Percentiles rank a stretch among this genome's conserved stretches.
These are phyloP conservation scores for Drosophila sucinea DNA, from an alignment of 1,140 invertebrate species.

Conservation along the genomic window DNA sequence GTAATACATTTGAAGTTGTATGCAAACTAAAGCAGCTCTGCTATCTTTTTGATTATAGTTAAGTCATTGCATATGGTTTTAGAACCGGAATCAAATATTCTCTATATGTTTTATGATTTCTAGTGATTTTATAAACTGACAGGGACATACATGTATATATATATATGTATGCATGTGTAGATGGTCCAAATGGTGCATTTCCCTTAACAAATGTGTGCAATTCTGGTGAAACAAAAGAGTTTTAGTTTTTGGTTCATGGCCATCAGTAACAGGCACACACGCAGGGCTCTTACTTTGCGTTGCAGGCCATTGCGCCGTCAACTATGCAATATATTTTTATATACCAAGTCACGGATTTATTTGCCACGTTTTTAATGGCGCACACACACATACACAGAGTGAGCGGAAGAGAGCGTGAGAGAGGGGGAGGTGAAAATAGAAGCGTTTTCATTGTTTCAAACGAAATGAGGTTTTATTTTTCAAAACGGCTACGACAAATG, in stretches of 20 bases:
- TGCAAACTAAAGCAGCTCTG: neutral
- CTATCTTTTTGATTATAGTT: neutral
- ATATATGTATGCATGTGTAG: neutral
- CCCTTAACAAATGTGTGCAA: slow-evolving; percentile 10
- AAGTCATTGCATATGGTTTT: neutral
- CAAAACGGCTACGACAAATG: slow-evolving; percentile 51
- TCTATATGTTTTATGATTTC: neutral
- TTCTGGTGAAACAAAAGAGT: slow-evolving; percentile 8
- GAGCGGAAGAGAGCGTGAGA: neutral
- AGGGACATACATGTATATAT: neutral
- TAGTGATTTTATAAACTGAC: neutral
- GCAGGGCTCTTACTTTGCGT: slow-evolving; percentile 7
- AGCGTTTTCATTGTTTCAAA: slow-evolving; percentile 38
- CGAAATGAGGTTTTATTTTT: slow-evolving; percentile 51
- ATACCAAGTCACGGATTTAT: slow-evolving; percentile 34
- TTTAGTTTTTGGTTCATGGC: slow-evolving; percentile 11
- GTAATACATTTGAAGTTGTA: too few relatives aligned
- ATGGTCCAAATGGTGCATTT: slow-evolving; percentile 3
- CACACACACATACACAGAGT: slow-evolving; percentile 35
- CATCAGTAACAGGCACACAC: slow-evolving; percentile 20
- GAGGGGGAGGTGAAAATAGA: neutral
- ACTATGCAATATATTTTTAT: slow-evolving; percentile 30
- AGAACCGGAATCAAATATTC: neutral
- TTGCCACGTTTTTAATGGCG: slow-evolving; percentile 29
- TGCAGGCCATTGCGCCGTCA: slow-evolving; percentile 25